Base-by-base conservation (phyloP, 2,113 vertebrate genomes). In the Willisornis vidua region DNA sequence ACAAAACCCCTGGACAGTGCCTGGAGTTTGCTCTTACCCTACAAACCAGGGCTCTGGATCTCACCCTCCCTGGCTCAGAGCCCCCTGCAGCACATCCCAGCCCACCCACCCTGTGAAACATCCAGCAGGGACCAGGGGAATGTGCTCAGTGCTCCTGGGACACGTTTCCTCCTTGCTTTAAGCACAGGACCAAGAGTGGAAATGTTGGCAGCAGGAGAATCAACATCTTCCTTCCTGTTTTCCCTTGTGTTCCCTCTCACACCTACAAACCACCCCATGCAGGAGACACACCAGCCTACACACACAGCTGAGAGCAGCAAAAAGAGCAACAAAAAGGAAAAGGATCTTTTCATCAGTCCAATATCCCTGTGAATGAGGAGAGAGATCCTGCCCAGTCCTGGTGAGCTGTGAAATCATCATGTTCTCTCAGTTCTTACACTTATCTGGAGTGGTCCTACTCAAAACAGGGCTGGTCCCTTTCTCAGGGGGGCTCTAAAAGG, bases 391-490 rank as follows among this genome's bases (percentile, higher is more conserved):
- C 65, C 77, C 51, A 52, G 51, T 52, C 51, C 49, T 54, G 14
- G 43, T 5, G 71, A 77, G 71, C 6, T 29, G 25, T 54, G 85
- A 19, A 10, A n/a, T 23, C 10, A 5, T 16, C 55, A 17, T 10
- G 43, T 63, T 76, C 31, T 19, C 9, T 45, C 46, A 9, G 67
- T n/a, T 35, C 70, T 70, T 25, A 22, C 1, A 1, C 46, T 31
- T 51, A 35, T 7, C 13, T 26, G 10, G 2, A 0, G 8, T 24
- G 22, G 19, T 14, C n/a, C 22, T 29, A 6, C 91, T 45, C 37
- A 9, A 19, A 85, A 12, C 0, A 0, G 65, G 51, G 18, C 46
- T 12, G 26, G 59, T 39, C 19, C 22, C 85, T 10, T 41, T n/a
- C 85, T 87, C 55, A 81, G 7, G 35, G 3, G 57, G 57, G 45